Evolutionary conservation across 2,797 vertebrate species (phyloP).

Genomic region (Chromobotia macracanthus): DNA sequence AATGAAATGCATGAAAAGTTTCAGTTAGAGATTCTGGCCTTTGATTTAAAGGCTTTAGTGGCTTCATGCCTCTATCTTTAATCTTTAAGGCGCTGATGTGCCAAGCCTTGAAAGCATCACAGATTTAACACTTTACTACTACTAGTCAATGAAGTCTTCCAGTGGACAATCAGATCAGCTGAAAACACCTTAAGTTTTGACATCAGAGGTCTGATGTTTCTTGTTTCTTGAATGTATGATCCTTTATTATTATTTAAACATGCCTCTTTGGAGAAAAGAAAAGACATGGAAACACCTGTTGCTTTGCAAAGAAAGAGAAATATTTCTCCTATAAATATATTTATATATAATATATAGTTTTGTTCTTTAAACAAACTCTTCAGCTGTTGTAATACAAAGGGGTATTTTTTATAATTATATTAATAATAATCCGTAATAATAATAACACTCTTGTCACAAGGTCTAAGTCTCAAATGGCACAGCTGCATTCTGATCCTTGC

Average conservation of each 20-base stretch:
- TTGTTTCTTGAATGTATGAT: background rate
- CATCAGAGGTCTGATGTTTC: slow-evolving; percentile 3
- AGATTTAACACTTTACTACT: slow-evolving; percentile 38
- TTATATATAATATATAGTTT: background rate
- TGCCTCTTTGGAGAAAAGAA: background rate
- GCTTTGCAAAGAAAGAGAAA: background rate
- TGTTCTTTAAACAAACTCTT: background rate
- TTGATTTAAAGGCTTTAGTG: slow-evolving; percentile 38
- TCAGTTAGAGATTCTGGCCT: slow-evolving; percentile 53
- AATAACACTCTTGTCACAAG: no score
- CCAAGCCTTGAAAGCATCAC: slow-evolving; percentile 31
- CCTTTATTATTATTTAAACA: slow-evolving; percentile 1
- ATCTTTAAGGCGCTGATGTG: slow-evolving; percentile 47
- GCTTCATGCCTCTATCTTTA: slow-evolving; percentile 51
- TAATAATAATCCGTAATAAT: no score
- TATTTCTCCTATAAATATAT: no score
- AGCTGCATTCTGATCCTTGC: no score
- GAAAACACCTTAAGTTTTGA: background rate
- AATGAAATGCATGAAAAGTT: slow-evolving; percentile 41
- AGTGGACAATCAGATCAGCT: background rate
- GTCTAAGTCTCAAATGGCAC: no score
- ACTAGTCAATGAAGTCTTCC: slow-evolving; percentile 11
- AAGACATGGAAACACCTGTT: no score
- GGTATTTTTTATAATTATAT: background rate
- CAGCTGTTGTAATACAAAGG: background rate